A percentile compares a stretch with the other conserved stretches of the same genome.
Evolutionary conservation across 2,888 invertebrate species (phyloP).

Genomic region (Nysson spinosus): DNA sequence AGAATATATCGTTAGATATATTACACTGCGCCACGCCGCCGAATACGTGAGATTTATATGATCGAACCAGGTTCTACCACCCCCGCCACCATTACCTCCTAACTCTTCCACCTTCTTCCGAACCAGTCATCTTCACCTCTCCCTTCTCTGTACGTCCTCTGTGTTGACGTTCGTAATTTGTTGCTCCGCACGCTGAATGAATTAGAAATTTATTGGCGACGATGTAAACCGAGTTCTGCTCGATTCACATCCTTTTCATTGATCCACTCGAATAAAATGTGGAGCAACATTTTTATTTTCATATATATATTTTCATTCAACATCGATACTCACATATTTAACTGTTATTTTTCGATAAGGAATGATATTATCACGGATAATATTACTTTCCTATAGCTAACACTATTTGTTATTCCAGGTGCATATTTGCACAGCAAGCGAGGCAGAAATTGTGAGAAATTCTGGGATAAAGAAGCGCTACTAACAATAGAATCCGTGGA

Average conservation of each 20-base stretch:
- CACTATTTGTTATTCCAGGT: too few species aligned
- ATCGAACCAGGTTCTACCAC: slow-evolving; percentile 61
- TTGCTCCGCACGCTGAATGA: slow-evolving; percentile 66
- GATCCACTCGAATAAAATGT: too few species aligned
- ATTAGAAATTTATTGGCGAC: slow-evolving; percentile 68
- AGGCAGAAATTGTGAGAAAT: too few species aligned
- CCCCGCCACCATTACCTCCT: slow-evolving; percentile 33
- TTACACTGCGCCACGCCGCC: slow-evolving; percentile 73
- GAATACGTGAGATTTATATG: slow-evolving; percentile 73
- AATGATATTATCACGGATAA: too few species aligned
- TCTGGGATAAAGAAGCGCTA: neutral
- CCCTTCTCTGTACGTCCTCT: slow-evolving; percentile 8
- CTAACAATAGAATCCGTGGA: neutral
- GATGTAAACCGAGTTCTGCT: too few species aligned
- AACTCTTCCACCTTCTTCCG: slow-evolving; percentile 21
- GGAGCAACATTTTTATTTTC: too few species aligned
- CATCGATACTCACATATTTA: too few species aligned
- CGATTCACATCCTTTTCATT: too few species aligned
- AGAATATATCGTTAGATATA: slow-evolving; percentile 77
- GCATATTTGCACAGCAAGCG: too few species aligned
- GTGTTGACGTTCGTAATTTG: slow-evolving; percentile 69
- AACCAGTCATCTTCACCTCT: slow-evolving; percentile 11
- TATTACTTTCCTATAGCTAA: too few species aligned
- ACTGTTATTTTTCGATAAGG: too few species aligned
- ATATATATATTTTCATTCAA: too few species aligned